phyloP scores from a whole-genome alignment of 2,888 invertebrate genomes.

The Syritta pipiens region DNA sequence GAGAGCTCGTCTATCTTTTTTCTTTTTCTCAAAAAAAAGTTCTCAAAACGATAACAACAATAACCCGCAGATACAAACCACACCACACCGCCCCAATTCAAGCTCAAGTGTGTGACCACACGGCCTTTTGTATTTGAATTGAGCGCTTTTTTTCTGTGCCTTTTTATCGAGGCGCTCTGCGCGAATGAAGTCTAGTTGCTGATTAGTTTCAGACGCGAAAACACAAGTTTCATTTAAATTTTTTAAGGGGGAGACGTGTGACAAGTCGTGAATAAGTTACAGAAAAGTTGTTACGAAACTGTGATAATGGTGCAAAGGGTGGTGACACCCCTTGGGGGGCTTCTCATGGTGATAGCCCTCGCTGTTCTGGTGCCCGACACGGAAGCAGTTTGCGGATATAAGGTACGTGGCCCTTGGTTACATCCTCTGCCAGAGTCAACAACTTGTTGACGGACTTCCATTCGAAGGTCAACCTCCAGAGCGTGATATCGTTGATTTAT shows the following conservation, averaged over 20 bases:
- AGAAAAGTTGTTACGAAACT: background rate
- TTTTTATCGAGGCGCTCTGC: constrained; percentile 34
- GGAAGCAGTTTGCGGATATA: constrained; percentile 53
- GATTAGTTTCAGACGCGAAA: constrained; percentile 39
- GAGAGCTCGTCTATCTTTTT: too few relatives aligned
- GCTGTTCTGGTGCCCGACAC: constrained; percentile 3
- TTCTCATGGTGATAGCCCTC: constrained; percentile 25
- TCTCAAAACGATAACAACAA: too few relatives aligned
- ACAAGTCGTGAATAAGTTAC: background rate
- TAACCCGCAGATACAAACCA: too few relatives aligned
- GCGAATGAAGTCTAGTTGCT: constrained; percentile 48
- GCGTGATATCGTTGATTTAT: constrained; percentile 11
- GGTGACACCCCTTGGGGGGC: constrained; percentile 7
- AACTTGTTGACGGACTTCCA: background rate
- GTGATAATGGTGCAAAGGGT: constrained; percentile 43
- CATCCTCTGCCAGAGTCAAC: background rate
- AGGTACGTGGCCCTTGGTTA: constrained; percentile 13
- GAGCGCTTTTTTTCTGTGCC: background rate
- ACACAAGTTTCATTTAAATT: constrained; percentile 11
- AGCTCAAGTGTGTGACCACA: too few relatives aligned
- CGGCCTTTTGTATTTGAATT: background rate
- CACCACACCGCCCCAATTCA: too few relatives aligned
- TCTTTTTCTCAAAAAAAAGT: too few relatives aligned
- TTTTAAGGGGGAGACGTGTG: background rate
- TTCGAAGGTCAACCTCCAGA: background rate